phyloP scores from a whole-genome alignment of 2,113 vertebrate species.

The Eidolon helvum region DNA sequence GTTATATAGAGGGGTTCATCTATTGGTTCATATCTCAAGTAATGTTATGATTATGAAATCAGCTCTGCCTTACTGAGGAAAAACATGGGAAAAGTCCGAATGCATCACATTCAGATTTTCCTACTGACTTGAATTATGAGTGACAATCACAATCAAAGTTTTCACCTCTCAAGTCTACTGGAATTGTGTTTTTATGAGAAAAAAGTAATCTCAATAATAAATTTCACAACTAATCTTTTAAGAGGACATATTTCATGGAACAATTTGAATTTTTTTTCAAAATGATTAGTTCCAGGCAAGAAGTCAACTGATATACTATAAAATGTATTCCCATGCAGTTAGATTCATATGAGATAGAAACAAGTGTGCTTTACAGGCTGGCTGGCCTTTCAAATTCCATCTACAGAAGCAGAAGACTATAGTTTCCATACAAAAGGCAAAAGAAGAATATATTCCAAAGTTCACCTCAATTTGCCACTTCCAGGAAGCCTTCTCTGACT shows the following conservation, averaged over 20 bases:
- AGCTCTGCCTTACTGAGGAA: not conserved
- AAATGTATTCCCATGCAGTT: not conserved
- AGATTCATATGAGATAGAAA: not conserved
- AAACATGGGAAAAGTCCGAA: not conserved
- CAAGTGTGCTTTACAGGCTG: not conserved
- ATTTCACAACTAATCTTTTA: not conserved
- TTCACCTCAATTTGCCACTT: not conserved
- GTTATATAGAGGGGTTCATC: not conserved
- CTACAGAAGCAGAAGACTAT: not conserved
- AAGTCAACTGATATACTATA: not conserved
- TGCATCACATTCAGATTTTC: not conserved
- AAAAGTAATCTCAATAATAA: not conserved
- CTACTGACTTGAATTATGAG: not conserved
- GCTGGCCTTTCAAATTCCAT: not conserved
- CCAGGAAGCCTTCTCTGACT: not conserved
- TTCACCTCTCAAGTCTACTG: not conserved
- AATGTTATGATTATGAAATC: not conserved
- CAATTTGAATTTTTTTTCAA: not conserved
- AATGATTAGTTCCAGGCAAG: not conserved
- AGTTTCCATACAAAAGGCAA: not conserved
- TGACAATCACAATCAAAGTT: not conserved
- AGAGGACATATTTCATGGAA: not conserved
- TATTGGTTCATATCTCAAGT: not conserved
- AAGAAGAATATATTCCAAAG: not conserved
- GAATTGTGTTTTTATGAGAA: slow-evolving; percentile 21